Evolutionary conservation across 2,113 vertebrate species (phyloP).

Genomic region (Misgurnus anguillicaudatus): DNA sequence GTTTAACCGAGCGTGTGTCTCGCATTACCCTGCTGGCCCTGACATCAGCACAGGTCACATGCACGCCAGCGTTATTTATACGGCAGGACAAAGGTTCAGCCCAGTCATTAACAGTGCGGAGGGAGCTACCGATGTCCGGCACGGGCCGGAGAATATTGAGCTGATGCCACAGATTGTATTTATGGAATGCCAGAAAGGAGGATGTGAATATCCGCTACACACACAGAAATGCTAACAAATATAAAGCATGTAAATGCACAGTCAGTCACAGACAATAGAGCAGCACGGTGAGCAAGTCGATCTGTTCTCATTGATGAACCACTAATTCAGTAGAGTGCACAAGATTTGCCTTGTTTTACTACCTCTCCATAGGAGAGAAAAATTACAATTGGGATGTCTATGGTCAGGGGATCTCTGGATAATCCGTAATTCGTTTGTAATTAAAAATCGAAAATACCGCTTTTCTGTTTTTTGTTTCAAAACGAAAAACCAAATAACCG

Average conservation of each 20-base stretch:
- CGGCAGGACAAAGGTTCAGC: constrained; percentile 8
- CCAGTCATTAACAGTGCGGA: constrained; percentile 11
- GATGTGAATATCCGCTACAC: constrained; percentile 22
- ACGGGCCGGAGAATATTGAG: constrained; percentile 1
- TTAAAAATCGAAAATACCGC: too few relatives aligned
- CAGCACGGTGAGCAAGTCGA: constrained; percentile 23
- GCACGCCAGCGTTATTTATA: constrained; percentile 11
- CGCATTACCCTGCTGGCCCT: neutral
- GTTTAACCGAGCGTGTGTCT: constrained; percentile 30
- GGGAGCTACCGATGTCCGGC: neutral
- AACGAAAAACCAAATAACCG: too few relatives aligned
- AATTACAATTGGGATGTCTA: neutral
- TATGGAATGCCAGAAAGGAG: constrained; percentile 13
- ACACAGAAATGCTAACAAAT: neutral
- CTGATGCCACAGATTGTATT: neutral
- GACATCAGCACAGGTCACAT: constrained; percentile 12
- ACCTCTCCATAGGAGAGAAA: neutral
- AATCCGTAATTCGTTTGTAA: too few relatives aligned
- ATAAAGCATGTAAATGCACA: neutral
- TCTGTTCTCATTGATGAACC: constrained; percentile 22
- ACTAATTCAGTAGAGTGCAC: neutral
- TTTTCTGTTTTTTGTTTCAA: too few relatives aligned
- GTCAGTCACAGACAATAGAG: constrained; percentile 31
- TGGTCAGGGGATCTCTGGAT: too few relatives aligned
- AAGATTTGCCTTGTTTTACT: neutral